Conservation (phyloP, 2,888 invertebrate genomes). For the Leptura quadrifasciata region DNA sequence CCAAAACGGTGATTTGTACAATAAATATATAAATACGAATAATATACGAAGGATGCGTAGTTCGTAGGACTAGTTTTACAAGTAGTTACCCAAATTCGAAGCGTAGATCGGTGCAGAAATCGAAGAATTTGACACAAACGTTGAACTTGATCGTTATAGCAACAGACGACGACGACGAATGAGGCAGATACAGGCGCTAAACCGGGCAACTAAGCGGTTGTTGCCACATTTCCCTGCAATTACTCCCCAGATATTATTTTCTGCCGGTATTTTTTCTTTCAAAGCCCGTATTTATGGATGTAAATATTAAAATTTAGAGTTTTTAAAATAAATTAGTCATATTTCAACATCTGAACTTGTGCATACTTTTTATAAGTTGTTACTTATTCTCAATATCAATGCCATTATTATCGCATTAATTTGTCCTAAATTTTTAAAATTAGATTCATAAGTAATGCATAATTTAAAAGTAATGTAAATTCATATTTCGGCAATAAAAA, state of each 20-base stretch:
- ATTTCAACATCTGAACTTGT: too few species aligned
- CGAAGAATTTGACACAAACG: conserved; percentile 51
- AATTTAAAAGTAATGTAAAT: too few species aligned
- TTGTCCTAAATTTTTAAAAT: too few species aligned
- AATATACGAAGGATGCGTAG: conserved; percentile 71
- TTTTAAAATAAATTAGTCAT: too few species aligned
- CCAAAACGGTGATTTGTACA: conserved; percentile 71
- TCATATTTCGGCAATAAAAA: too few species aligned
- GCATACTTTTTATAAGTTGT: too few species aligned
- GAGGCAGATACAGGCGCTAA: conserved; percentile 20
- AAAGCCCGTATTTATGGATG: too few species aligned
- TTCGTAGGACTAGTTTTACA: conserved; percentile 71
- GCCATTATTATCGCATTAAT: too few species aligned
- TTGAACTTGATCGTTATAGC: conserved; percentile 28
- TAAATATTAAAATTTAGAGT: too few species aligned
- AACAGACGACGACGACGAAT: conserved; percentile 35
- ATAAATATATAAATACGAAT: conserved; percentile 69
- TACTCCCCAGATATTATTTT: background rate
- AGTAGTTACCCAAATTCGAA: conserved; percentile 73
- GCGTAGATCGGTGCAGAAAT: conserved; percentile 56
- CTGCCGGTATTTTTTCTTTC: too few species aligned
- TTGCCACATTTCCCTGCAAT: conserved; percentile 14
- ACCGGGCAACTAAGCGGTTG: background rate
- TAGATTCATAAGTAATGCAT: too few species aligned
- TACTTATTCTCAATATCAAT: too few species aligned